Conservation (phyloP, 2,888 invertebrate species). For the Diogma glabrata region DNA sequence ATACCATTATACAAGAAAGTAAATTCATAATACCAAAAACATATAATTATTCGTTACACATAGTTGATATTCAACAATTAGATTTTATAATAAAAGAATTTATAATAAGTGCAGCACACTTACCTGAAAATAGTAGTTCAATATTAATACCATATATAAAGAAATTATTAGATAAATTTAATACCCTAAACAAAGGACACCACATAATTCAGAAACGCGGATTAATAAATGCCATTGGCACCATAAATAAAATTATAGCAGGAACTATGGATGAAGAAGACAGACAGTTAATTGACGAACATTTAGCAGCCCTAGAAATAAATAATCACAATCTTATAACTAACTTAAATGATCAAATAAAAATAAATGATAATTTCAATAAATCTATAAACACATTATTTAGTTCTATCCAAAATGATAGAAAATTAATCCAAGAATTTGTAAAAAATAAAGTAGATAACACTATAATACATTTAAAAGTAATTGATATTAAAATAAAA, state of each 20-base stretch:
- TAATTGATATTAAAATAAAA: too few species aligned
- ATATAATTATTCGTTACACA: neutral
- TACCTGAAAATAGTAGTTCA: too few species aligned
- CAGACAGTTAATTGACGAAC: neutral
- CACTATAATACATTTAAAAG: too few species aligned
- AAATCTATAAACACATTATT: neutral
- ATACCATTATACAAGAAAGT: neutral
- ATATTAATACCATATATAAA: neutral
- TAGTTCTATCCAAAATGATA: neutral
- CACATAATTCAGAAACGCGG: neutral
- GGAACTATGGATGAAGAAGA: neutral
- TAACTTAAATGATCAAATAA: neutral
- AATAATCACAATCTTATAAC: neutral
- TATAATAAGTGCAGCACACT: neutral
- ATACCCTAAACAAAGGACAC: neutral
- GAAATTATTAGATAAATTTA: neutral
- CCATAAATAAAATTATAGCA: too few species aligned
- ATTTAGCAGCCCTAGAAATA: neutral
- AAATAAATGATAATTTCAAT: neutral
- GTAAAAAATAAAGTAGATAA: neutral
- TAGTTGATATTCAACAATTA: neutral
- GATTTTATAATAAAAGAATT: neutral
- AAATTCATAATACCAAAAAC: neutral
- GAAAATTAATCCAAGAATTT: conserved; percentile 1
- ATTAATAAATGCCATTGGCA: neutral